Base-by-base conservation (phyloP, 2,888 invertebrate species). In the Calliopum simillimum region DNA sequence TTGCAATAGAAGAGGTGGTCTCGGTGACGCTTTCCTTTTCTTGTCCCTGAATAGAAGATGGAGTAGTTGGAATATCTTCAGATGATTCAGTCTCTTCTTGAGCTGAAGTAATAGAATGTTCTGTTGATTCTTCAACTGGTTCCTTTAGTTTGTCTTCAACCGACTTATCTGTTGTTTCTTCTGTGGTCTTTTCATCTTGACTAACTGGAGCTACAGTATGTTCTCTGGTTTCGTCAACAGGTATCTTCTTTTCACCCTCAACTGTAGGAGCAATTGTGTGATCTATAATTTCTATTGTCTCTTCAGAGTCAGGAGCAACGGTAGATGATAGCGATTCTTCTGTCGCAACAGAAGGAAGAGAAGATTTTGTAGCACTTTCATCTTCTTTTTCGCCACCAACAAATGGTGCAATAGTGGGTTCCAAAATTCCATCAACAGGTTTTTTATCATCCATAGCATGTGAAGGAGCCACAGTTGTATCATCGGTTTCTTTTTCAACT, bases 211-310 rank as follows among this genome's bases (percentile, higher is more conserved):
- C 51, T 19, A 75, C 67, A 16, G 73, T 55, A 23, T 70, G 51
- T 12, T 67, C 65, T 43, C 73, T 74, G 23, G 70, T 64, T 8
- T 78, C 76, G 2, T 65, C 49, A 2, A 47, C 56, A 47, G 62
- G 53, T n/a, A 68, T 19, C 6, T 58, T 19, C 8, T 56, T 14
- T 1, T 11, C 12, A 58, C 43, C 47, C 8, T n/a, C 63, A 68
- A 13, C 59, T 6, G 55, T 4, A 14, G 74, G 47, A 71, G 73
- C 66, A 53, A 71, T 46, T 23, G 76, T 70, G 72, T 73, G 73
- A 41, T 71, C 43, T 56, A 65, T 62, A 16, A 58, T 23, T 56
- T 71, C 69, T 71, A 74, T 65, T 46, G 68, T 61, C 6, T 65
- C 41, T 21, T 43, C 65, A 6, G 16, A 14, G 21, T 14, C 12